Conservation (phyloP, 1,140 invertebrate species). For the Doryteuthis pealeii region DNA sequence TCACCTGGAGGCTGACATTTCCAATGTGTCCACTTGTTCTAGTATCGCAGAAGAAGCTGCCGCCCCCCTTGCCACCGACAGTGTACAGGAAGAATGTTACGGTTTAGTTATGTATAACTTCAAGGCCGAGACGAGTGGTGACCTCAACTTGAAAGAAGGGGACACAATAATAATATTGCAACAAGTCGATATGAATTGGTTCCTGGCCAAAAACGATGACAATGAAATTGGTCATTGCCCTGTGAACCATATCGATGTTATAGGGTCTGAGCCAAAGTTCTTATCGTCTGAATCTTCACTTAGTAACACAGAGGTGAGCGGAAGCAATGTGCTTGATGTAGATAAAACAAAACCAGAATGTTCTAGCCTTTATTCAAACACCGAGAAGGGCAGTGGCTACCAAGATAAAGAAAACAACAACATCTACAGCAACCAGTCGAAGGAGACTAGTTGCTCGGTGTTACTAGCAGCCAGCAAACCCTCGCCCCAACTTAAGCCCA, state of each 20-base stretch:
- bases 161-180: conserved; percentile 64
- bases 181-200: conserved; percentile 68
- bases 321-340: background rate
- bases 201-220: conserved; percentile 64
- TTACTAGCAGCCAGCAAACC: background rate
- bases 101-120: conserved; percentile 64
- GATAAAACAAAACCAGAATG: too few relatives aligned
- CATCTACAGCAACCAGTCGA: background rate
- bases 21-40: background rate
- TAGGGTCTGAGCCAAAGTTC: conserved; percentile 51
- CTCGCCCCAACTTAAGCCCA: conserved; percentile 19
- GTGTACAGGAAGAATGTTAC: conserved; percentile 34
- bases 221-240: conserved; percentile 67
- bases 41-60: background rate
- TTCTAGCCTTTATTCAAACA: background rate
- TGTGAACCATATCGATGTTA: conserved; percentile 67
- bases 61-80: background rate
- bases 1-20: conserved; percentile 20
- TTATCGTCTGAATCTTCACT: background rate
- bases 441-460: background rate
- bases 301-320: background rate
- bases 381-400: background rate
- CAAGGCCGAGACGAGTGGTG: conserved; percentile 63
- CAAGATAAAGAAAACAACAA: conserved; percentile 3
- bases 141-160: conserved; percentile 64